These are phyloP conservation scores for Syngnathus floridae DNA, from an alignment of 2,113 vertebrate genomes.

Conservation along the genomic window DNA sequence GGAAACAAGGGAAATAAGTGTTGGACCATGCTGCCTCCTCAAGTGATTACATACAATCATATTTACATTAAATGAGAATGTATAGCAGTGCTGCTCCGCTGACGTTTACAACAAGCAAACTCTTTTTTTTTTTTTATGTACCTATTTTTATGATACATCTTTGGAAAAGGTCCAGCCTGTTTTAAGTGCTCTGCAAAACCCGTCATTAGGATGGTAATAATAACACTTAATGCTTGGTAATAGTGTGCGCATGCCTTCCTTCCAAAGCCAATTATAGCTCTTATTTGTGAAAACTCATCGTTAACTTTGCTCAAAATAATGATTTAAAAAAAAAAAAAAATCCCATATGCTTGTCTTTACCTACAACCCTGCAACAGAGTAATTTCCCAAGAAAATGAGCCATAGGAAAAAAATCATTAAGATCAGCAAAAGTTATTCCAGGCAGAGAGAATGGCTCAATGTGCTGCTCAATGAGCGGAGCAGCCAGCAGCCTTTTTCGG, in stretches of 20 bases:
- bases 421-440: slow-evolving; percentile 64
- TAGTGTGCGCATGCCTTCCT: background rate
- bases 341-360: slow-evolving; percentile 29
- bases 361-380: slow-evolving; percentile 42
- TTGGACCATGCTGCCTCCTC: slow-evolving; percentile 8
- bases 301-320: slow-evolving; percentile 6
- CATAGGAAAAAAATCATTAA: slow-evolving; percentile 57
- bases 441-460: slow-evolving; percentile 49
- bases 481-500: slow-evolving; percentile 52
- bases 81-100: slow-evolving; percentile 6
- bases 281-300: slow-evolving; percentile 14
- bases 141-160: background rate
- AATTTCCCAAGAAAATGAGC: slow-evolving; percentile 63
- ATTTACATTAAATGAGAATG: slow-evolving; percentile 2
- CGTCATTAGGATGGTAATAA: background rate
- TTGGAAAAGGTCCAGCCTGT: slow-evolving; percentile 4
- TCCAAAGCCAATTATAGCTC: slow-evolving; percentile 10
- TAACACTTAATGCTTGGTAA: background rate
- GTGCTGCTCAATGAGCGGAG: slow-evolving; percentile 56
- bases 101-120: background rate
- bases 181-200: slow-evolving; percentile 1
- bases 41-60: background rate
- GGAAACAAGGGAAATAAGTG: slow-evolving; percentile 20
- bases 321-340: slow-evolving; percentile 11
- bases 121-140: background rate